Evolutionary conservation across 1,140 invertebrate species (phyloP).

Genomic region (Trypoxylus dichotomus): DNA sequence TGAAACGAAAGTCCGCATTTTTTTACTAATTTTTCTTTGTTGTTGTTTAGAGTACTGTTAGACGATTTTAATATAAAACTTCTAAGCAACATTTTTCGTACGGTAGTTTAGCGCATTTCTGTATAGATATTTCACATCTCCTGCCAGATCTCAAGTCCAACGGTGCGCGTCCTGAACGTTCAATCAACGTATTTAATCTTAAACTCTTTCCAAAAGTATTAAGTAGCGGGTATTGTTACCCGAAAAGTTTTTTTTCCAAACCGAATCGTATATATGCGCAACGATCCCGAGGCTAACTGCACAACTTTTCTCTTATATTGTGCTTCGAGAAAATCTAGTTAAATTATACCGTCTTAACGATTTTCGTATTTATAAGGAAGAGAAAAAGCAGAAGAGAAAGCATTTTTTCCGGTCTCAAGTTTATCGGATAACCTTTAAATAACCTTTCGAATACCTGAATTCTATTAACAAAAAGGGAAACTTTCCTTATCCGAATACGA

Average conservation of each 20-base stretch:
- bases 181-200: constrained; percentile 2
- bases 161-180: background rate
- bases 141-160: background rate
- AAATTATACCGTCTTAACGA: too few species aligned
- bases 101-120: background rate
- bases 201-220: background rate
- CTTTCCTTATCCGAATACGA: background rate
- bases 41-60: too few species aligned
- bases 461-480: background rate
- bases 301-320: background rate
- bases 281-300: background rate
- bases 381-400: background rate
- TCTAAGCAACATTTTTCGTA: background rate
- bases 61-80: background rate
- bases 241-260: background rate
- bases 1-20: too few species aligned
- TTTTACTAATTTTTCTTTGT: too few species aligned
- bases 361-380: background rate
- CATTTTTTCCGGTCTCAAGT: background rate
- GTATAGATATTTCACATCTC: background rate
- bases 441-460: background rate
- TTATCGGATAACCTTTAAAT: background rate
- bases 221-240: background rate
- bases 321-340: too few species aligned
- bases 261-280: too few species aligned